phyloP scores from a whole-genome alignment of 1,140 invertebrate genomes.

The Venustaconcha ellipsiformis region DNA sequence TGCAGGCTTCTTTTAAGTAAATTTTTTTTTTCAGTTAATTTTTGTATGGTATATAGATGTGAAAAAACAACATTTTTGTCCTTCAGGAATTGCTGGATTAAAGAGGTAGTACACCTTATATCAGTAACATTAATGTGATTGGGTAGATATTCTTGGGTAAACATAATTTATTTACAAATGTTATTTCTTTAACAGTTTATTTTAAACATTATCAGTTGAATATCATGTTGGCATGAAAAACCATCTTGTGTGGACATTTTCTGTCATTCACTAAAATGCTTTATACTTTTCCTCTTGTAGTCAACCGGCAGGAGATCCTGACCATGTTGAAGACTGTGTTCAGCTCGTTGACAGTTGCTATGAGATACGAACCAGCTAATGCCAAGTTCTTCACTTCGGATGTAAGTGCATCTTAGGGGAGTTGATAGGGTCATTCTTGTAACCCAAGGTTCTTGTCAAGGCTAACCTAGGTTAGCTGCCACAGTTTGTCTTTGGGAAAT shows the following conservation, averaged over 20 bases:
- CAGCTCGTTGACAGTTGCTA: conserved; percentile 95
- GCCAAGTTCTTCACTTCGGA: conserved; percentile 98
- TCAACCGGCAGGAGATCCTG: conserved; percentile 59
- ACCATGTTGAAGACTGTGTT: conserved; percentile 86
- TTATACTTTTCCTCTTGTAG: conserved; percentile 49
- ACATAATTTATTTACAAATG: too few relatives aligned
- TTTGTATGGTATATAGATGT: not conserved
- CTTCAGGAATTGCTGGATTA: too few relatives aligned
- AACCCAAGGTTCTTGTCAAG: too few relatives aligned
- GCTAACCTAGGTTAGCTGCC: too few relatives aligned
- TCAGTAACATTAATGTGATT: too few relatives aligned
- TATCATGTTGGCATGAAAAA: not conserved
- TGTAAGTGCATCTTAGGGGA: conserved; percentile 70
- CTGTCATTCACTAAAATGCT: not conserved
- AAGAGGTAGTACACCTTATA: too few relatives aligned
- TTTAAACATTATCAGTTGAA: not conserved
- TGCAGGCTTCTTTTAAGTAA: not conserved
- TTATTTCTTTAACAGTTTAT: not conserved
- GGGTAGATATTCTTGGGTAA: too few relatives aligned
- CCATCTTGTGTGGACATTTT: not conserved
- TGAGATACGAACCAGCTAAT: conserved; percentile 99
- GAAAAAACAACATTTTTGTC: too few relatives aligned
- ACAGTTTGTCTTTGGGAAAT: too few relatives aligned
- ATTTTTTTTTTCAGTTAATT: not conserved
- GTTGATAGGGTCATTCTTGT: too few relatives aligned